phyloP scores from a whole-genome alignment of 2,888 invertebrate species.

The Oscheius sp. region DNA sequence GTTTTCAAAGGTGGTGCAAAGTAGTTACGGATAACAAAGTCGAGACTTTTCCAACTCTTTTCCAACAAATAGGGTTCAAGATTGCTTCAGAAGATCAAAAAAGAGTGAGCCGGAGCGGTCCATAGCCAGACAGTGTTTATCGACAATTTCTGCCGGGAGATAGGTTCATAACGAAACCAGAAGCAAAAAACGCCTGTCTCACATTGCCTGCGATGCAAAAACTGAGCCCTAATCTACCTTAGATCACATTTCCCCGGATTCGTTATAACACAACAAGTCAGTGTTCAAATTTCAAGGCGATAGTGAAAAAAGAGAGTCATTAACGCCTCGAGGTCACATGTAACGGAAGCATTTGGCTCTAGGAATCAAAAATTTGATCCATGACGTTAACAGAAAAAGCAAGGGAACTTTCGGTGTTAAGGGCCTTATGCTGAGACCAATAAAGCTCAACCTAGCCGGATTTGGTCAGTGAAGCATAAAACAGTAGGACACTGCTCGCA shows the following conservation, averaged over 20 bases:
- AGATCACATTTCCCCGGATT: slow-evolving; percentile 22
- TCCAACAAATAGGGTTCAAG: no score
- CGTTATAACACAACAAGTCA: slow-evolving; percentile 7
- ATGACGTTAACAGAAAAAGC: slow-evolving; percentile 16
- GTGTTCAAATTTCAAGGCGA: neutral
- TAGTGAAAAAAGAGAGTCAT: slow-evolving; percentile 32
- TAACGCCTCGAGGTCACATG: slow-evolving; percentile 21
- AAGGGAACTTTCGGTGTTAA: no score
- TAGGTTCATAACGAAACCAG: no score
- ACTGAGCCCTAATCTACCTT: neutral
- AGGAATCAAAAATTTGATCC: slow-evolving; percentile 14
- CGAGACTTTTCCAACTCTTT: no score
- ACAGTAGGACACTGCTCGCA: slow-evolving; percentile 8
- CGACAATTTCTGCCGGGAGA: no score
- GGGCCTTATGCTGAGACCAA: slow-evolving; percentile 9
- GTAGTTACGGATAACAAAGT: no score
- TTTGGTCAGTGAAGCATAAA: slow-evolving; percentile 23
- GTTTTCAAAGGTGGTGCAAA: no score
- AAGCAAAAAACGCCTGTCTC: no score
- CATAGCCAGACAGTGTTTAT: no score
- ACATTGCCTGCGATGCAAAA: neutral
- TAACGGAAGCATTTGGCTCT: slow-evolving; percentile 23
- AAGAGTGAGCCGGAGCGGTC: no score
- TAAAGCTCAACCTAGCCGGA: slow-evolving; percentile 22
- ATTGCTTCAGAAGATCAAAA: no score